Conservation (phyloP, 1,140 invertebrate species). For the Calosoma granatense region DNA sequence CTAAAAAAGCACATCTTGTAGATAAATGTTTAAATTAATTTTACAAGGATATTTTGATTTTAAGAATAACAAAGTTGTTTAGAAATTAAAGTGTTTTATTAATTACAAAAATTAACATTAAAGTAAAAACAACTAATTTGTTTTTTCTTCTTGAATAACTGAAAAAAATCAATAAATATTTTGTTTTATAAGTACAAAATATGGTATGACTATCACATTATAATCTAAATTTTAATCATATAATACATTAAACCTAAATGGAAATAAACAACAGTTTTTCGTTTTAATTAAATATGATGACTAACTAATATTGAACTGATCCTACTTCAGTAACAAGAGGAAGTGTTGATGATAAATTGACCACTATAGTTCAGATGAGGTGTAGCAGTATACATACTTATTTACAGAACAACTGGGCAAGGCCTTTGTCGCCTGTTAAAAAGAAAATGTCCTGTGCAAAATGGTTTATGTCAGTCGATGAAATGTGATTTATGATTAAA, state of each 20-base stretch:
- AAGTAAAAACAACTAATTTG: too few species aligned
- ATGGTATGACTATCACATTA: constrained; percentile 8
- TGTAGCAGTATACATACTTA: too few species aligned
- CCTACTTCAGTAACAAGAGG: neutral
- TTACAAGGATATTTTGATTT: too few species aligned
- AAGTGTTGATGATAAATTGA: neutral
- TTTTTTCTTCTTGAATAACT: too few species aligned
- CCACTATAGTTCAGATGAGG: too few species aligned
- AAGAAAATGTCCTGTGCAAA: neutral
- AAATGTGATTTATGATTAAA: constrained; percentile 1
- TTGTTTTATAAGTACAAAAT: neutral
- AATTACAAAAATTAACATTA: too few species aligned
- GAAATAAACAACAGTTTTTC: constrained; percentile 1
- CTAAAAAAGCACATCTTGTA: too few species aligned
- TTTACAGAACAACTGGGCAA: constrained; percentile 3
- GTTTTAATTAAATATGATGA: neutral
- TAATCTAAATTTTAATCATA: constrained; percentile 1
- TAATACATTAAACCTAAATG: neutral
- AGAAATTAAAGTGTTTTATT: too few species aligned
- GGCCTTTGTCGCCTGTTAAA: neutral
- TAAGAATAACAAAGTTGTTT: too few species aligned
- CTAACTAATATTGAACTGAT: neutral
- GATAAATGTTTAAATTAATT: too few species aligned
- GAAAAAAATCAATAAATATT: neutral
- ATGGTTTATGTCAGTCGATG: neutral